Conservation (phyloP, 2,113 vertebrate species). For the Stegostoma tigrinum region DNA sequence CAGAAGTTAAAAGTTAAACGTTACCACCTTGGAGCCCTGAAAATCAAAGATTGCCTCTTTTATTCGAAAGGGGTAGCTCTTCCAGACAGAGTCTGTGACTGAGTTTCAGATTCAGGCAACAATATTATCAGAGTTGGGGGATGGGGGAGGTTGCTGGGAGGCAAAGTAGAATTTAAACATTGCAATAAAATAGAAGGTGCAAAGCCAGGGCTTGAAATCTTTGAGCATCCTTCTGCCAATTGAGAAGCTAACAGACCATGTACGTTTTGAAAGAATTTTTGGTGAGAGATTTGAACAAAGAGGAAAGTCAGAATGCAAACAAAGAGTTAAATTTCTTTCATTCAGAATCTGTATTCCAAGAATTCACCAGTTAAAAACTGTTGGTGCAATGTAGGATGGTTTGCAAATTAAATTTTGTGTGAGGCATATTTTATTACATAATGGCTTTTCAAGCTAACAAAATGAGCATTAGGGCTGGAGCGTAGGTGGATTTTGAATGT, state of each 20-base stretch:
- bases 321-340: background rate
- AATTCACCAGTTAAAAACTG: background rate
- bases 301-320: background rate
- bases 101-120: background rate
- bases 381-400: background rate
- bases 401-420: constrained; percentile 2
- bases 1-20: background rate
- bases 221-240: background rate
- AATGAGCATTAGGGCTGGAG: constrained; percentile 18
- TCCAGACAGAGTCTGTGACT: background rate
- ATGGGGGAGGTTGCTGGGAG: too few species aligned
- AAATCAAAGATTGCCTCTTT: too few species aligned
- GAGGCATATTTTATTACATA: constrained; percentile 15
- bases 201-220: background rate
- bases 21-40: background rate
- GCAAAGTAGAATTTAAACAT: background rate
- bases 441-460: background rate
- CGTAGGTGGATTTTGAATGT: background rate
- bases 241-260: background rate
- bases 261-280: background rate
- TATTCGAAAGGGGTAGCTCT: background rate
- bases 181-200: background rate
- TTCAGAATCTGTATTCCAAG: background rate
- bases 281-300: too few species aligned
- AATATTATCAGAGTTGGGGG: background rate